Evolutionary conservation across 1,140 invertebrate species (phyloP), one percentile per base, ranked within the genome.

Genomic region (Mamestra configurata): DNA sequence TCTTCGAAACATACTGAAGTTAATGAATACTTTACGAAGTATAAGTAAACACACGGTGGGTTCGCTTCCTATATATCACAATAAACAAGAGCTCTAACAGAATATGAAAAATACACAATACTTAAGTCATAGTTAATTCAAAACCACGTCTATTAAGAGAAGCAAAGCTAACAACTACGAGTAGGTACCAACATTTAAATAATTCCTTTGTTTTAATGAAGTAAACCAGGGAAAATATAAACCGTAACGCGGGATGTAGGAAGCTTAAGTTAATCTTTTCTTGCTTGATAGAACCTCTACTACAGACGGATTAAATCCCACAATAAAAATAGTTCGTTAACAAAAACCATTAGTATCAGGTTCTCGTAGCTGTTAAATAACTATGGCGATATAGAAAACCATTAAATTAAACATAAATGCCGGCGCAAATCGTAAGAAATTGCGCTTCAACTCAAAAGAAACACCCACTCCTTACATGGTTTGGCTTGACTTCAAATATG

Each of bases 321-420:
- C 43, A 46, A 46, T 10, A 46, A 46, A 46, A 10, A 13, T 46
- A 55, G 22, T 55, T 55, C 22, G 22, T 55, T 55, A 55, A 64
- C 20, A 37, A 27, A 7, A 68, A 68, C 31, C 37, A 20, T 68
- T 68, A 8, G 5, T 68, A 49, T 68, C 64, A 46, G 40, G 46
- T 51, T 51, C 61, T 35, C 46, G 46, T 51, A 31, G 24, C 27
- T 71, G 24, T 27, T 51, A n/a, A 51, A 53, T 31, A 53, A 53
- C 46, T 51, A 31, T 2, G 40, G 8, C 66, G 15, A n/a, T 70
- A 20, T 51, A 71, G 24, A 31, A 31, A 35, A 10, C 24, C 15
- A 49, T 71, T 71, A 53, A 31, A 51, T 71, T 51, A 18, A 35
- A 51, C 13, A 20, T 51, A 51, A 46, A 71, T 51, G 35, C 43